phyloP scores from a whole-genome alignment of 2,113 vertebrate genomes.

The Tamias sibiricus region DNA sequence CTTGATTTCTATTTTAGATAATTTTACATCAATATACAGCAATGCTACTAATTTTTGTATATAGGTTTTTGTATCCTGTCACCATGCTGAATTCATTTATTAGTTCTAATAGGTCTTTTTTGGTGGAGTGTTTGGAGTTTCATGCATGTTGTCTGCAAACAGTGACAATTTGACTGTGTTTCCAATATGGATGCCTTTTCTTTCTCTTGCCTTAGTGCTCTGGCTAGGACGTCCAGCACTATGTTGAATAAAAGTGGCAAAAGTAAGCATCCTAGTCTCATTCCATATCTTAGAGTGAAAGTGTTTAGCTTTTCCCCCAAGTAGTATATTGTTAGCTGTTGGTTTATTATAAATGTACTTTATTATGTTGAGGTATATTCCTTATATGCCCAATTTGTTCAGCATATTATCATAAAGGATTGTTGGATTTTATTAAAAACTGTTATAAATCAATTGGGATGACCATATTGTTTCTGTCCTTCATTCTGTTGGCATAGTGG shows the following conservation, averaged over 20 bases:
- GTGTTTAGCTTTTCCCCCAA: not conserved
- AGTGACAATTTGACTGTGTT: not conserved
- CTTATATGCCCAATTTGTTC: not conserved
- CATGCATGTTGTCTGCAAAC: not conserved
- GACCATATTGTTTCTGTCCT: not conserved
- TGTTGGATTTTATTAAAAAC: not conserved
- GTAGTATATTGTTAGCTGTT: not conserved
- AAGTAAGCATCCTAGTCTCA: not conserved
- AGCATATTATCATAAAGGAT: not conserved
- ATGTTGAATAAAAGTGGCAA: not conserved
- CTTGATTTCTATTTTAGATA: not conserved
- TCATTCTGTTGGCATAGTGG: not conserved
- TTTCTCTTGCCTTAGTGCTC: not conserved
- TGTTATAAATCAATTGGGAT: not conserved
- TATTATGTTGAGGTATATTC: not conserved
- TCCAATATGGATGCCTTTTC: not conserved
- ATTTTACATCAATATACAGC: not conserved
- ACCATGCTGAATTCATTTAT: not conserved
- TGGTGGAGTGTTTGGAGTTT: not conserved
- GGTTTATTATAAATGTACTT: not conserved
- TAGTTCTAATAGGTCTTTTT: not conserved
- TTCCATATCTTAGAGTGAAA: not conserved
- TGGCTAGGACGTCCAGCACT: not conserved
- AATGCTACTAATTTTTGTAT: not conserved
- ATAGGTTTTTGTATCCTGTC: not conserved